Conservation (phyloP, 2,888 invertebrate species). For the Synergus umbraculus region DNA sequence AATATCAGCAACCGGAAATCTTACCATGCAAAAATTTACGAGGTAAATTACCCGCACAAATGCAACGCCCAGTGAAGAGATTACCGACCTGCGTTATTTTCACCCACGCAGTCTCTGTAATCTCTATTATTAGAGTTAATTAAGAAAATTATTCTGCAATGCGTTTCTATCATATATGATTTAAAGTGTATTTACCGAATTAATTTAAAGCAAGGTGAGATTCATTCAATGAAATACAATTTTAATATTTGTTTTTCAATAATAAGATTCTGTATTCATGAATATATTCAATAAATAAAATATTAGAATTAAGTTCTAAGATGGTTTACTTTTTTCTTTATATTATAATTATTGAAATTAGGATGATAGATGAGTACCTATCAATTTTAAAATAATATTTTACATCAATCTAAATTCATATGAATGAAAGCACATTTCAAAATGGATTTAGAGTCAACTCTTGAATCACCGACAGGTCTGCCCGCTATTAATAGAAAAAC, state of each 20-base stretch:
- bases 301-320: no score
- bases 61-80: neutral
- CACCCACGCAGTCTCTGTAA: conserved; percentile 25
- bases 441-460: conserved; percentile 13
- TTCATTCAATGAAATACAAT: neutral
- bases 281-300: no score
- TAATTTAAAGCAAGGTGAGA: neutral
- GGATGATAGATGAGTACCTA: neutral
- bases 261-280: no score
- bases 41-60: conserved; percentile 17
- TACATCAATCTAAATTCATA: neutral
- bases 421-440: conserved; percentile 18
- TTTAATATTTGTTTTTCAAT: neutral
- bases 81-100: conserved; percentile 19
- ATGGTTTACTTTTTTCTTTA: neutral
- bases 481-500: conserved; percentile 36
- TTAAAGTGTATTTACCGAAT: neutral
- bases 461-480: conserved; percentile 22
- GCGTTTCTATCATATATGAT: neutral
- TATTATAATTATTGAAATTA: no score
- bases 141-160: conserved; percentile 12
- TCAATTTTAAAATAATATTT: conserved; percentile 5
- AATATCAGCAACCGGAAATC: conserved; percentile 22
- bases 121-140: conserved; percentile 15
- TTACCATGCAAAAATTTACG: conserved; percentile 5